Percentiles rank a stretch among this genome's conserved stretches.
Evolutionary conservation across 2,888 invertebrate genomes (phyloP).

Genomic region (Mycogona germanica): DNA sequence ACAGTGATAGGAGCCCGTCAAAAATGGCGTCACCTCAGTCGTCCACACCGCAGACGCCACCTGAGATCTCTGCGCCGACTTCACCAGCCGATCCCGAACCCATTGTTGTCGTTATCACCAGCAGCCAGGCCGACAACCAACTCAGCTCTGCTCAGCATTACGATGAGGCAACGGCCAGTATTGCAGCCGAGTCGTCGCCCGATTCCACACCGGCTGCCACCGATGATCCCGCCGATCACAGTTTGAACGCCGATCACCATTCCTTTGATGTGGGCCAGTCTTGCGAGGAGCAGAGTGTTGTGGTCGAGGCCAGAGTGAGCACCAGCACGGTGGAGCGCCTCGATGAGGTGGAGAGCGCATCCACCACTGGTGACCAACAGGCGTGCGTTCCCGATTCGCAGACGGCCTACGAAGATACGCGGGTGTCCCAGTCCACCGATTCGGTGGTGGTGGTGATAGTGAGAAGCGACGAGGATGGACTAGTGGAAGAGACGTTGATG

Average conservation of each 20-base stretch:
- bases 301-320: not conserved
- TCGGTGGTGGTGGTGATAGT: conserved; percentile 1
- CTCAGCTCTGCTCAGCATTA: too few relatives aligned
- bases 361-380: not conserved
- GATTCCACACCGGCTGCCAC: conserved; percentile 9
- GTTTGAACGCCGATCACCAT: not conserved
- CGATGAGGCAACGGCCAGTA: not conserved
- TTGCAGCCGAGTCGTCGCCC: not conserved
- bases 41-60: conserved; percentile 3
- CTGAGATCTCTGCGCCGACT: not conserved
- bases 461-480: conserved; percentile 1
- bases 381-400: conserved; percentile 13
- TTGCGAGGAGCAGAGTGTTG: not conserved
- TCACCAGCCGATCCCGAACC: not conserved
- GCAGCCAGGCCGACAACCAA: too few relatives aligned
- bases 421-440: conserved; percentile 14
- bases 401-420: conserved; percentile 5
- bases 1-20: not conserved
- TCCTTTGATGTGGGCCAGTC: not conserved
- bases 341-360: not conserved
- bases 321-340: conserved; percentile 4
- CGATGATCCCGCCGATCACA: not conserved
- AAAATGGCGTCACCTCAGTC: not conserved
- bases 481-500: conserved; percentile 4
- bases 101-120: too few relatives aligned